Conservation (phyloP, 2,797 vertebrate species). For the Margarornis squamiger region DNA sequence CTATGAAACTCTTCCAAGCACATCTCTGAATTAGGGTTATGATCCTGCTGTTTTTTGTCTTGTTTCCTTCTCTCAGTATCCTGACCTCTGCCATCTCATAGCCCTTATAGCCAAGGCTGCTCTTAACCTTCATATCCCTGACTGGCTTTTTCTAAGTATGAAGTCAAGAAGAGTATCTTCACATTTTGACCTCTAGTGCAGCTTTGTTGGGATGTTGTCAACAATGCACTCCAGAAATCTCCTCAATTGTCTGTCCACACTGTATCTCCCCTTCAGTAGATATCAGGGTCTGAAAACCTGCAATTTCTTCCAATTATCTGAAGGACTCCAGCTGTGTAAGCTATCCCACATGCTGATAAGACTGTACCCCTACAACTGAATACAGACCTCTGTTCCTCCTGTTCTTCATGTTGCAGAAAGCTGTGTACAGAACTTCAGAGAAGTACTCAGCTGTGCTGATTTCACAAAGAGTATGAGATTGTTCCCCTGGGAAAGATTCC, state of each 20-base stretch:
- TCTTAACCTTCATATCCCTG: background rate
- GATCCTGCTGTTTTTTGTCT: background rate
- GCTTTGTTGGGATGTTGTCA: background rate
- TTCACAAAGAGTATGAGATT: background rate
- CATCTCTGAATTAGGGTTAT: background rate
- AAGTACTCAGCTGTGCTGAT: background rate
- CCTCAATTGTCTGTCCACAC: background rate
- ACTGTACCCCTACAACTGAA: background rate
- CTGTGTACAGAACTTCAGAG: background rate
- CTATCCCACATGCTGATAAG: background rate
- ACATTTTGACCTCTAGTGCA: background rate
- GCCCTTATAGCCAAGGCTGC: background rate
- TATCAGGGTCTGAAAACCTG: background rate
- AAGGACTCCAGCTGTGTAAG: background rate
- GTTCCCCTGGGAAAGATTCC: background rate
- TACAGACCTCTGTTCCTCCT: background rate
- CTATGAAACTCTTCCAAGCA: background rate
- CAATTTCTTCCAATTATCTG: background rate
- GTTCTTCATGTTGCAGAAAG: background rate
- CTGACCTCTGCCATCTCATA: background rate
- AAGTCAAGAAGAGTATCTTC: background rate
- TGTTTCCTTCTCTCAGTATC: background rate
- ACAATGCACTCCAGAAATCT: background rate
- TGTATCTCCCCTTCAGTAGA: accelerated
- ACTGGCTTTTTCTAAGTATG: background rate